Evolutionary conservation across 2,888 invertebrate species (phyloP).

Genomic region (Taenaris catops): DNA sequence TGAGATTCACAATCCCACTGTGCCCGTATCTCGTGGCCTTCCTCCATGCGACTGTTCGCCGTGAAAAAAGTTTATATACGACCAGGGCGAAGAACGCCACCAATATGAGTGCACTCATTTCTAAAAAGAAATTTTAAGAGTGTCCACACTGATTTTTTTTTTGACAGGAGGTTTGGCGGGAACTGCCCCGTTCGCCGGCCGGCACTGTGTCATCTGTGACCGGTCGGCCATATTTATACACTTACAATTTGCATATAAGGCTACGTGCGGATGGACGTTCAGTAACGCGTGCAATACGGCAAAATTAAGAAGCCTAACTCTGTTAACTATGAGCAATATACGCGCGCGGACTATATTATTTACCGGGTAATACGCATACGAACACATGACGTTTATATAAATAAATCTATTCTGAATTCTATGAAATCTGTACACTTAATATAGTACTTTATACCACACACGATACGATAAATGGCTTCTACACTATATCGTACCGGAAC

Average conservation of each 20-base stretch:
- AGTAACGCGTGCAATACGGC: too few relatives aligned
- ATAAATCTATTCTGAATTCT: too few relatives aligned
- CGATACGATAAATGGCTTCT: too few relatives aligned
- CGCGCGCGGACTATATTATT: too few relatives aligned
- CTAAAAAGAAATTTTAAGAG: constrained; percentile 41
- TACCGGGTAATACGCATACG: too few relatives aligned
- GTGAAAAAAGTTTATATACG: constrained; percentile 49
- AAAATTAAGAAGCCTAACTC: too few relatives aligned
- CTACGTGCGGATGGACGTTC: background rate
- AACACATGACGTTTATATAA: too few relatives aligned
- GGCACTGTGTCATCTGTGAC: constrained; percentile 31
- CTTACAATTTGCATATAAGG: constrained; percentile 23
- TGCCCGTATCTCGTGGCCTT: constrained; percentile 41
- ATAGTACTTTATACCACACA: too few relatives aligned
- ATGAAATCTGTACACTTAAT: too few relatives aligned
- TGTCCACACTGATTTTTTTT: constrained; percentile 48
- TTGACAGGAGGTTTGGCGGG: constrained; percentile 50
- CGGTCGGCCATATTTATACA: constrained; percentile 33
- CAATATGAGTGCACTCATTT: constrained; percentile 66
- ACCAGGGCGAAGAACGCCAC: constrained; percentile 40
- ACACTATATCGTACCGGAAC: too few relatives aligned
- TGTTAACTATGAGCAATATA: too few relatives aligned
- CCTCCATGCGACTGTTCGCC: constrained; percentile 37
- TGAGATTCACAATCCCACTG: constrained; percentile 34
- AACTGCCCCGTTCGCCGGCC: constrained; percentile 37